A percentile compares a stretch with the other conserved stretches of the same genome.
Evolutionary conservation across 2,797 vertebrate genomes (phyloP).

Genomic region (Danio tinwini): DNA sequence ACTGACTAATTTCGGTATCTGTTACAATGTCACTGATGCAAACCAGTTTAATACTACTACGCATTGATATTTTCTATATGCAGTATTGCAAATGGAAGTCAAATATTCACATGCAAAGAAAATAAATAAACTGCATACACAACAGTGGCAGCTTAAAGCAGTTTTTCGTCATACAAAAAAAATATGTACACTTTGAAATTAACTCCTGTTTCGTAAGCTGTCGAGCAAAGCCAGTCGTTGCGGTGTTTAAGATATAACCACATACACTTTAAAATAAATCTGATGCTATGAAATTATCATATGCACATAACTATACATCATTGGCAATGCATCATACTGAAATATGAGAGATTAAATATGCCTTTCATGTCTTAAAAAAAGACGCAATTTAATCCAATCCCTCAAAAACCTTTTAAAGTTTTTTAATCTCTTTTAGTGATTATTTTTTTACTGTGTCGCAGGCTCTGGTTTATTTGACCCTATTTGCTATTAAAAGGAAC

Average conservation of each 20-base stretch:
- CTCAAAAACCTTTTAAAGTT: neutral
- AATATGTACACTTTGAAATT: constrained; percentile 34
- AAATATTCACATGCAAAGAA: constrained; percentile 40
- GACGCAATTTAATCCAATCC: neutral
- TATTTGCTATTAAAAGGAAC: constrained; percentile 48
- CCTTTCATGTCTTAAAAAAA: neutral
- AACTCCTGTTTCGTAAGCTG: neutral
- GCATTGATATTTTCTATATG: constrained; percentile 38
- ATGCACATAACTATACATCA: neutral
- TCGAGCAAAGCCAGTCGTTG: neutral
- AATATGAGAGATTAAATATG: neutral
- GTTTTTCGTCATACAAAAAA: constrained; percentile 46
- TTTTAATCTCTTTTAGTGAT: constrained; percentile 29
- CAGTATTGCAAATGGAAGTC: constrained; percentile 12
- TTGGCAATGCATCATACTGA: neutral
- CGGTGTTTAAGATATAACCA: neutral
- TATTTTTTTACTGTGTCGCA: constrained; percentile 13
- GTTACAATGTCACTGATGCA: constrained; percentile 33
- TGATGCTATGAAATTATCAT: neutral
- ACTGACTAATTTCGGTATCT: constrained; percentile 21
- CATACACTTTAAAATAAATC: neutral
- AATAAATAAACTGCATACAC: constrained; percentile 35
- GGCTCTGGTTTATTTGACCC: constrained; percentile 33
- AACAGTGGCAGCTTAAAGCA: constrained; percentile 29
- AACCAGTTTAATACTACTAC: constrained; percentile 24